Conservation (phyloP, 2,113 vertebrate species). For the Rousettus leschenaultii region DNA sequence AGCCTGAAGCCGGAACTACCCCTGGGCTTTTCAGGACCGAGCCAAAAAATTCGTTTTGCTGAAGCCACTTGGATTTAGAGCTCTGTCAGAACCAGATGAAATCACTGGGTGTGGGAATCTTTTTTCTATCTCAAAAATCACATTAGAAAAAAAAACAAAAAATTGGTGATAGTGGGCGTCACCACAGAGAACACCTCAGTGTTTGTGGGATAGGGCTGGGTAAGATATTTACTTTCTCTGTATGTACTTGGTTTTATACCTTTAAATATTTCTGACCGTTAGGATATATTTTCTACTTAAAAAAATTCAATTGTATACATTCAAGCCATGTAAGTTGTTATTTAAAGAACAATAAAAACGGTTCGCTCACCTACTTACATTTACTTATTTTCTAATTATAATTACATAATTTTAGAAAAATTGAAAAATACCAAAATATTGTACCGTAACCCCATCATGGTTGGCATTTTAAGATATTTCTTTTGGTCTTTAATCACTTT, state of each 20-base stretch:
- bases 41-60: neutral
- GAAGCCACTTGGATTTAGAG: neutral
- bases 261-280: neutral
- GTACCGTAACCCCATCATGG: neutral
- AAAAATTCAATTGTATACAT: neutral
- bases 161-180: neutral
- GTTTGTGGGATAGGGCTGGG: neutral
- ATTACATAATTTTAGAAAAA: constrained; percentile 18
- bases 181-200: too few relatives aligned
- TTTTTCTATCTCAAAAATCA: constrained; percentile 6
- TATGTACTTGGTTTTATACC: neutral
- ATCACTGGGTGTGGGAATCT: neutral
- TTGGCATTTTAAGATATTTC: neutral
- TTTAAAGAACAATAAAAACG: constrained; percentile 38
- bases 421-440: constrained; percentile 38
- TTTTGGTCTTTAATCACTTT: neutral
- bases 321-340: neutral
- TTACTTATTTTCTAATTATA: constrained; percentile 15
- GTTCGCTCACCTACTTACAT: constrained; percentile 8
- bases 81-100: neutral
- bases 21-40: neutral
- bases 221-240: neutral
- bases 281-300: neutral
- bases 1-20: neutral
- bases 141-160: neutral